Conservation (phyloP, 2,888 invertebrate species). For the Diadromus collaris region DNA sequence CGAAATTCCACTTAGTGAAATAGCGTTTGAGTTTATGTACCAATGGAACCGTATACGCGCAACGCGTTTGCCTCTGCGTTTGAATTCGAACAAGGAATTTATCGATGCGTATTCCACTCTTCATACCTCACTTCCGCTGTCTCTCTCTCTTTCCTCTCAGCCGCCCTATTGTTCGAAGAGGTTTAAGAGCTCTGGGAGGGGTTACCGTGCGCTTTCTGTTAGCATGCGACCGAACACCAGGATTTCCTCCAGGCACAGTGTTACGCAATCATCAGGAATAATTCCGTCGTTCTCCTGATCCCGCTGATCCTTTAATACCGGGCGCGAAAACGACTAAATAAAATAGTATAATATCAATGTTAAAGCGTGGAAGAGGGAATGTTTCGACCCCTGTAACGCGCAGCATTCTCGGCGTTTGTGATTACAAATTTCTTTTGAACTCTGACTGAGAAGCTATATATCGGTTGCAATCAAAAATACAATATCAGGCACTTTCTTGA, state of each 20-base stretch:
- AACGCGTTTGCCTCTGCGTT: constrained; percentile 30
- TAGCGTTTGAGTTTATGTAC: constrained; percentile 44
- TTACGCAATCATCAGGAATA: constrained; percentile 21
- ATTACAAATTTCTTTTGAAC: not conserved
- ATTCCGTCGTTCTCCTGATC: constrained; percentile 15
- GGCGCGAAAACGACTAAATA: not conserved
- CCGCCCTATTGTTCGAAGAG: constrained; percentile 38
- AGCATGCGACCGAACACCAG: not conserved
- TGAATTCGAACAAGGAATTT: constrained; percentile 40
- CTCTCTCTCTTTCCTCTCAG: not conserved
- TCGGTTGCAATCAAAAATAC: not conserved
- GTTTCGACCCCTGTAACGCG: not conserved
- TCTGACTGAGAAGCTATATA: not conserved
- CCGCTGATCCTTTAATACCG: constrained; percentile 17
- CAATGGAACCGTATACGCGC: constrained; percentile 19
- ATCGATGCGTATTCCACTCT: constrained; percentile 21
- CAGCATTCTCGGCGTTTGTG: not conserved
- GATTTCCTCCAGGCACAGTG: not conserved
- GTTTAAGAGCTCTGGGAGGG: constrained; percentile 45
- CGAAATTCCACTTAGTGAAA: constrained; percentile 44
- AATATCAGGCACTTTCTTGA: not conserved
- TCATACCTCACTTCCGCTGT: not conserved
- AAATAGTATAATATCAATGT: not conserved
- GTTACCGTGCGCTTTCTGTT: constrained; percentile 23
- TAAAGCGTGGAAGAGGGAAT: not conserved